These are phyloP conservation scores for Melanostigma gelatinosum DNA, from an alignment of 2,113 vertebrate species.

Conservation along the genomic window DNA sequence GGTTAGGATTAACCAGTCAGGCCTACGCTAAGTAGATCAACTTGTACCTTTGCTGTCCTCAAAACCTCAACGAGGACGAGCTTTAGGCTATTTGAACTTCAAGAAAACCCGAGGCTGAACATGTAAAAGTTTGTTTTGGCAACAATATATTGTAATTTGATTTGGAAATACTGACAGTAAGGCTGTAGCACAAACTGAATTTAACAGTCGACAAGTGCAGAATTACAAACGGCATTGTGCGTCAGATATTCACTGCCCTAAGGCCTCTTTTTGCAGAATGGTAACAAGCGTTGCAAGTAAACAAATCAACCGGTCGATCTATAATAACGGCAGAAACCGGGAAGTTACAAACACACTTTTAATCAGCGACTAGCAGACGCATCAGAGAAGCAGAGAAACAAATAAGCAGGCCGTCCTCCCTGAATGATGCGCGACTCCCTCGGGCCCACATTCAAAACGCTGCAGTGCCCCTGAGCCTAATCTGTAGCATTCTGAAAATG, in stretches of 20 bases:
- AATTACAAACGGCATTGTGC: background rate
- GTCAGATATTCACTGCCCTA: background rate
- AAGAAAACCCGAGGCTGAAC: background rate
- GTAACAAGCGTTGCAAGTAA: background rate
- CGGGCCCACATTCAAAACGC: conserved; percentile 34
- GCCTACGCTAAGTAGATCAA: conserved; percentile 66
- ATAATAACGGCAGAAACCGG: background rate
- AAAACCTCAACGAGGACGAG: conserved; percentile 44
- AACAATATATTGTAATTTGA: background rate
- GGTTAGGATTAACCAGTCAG: conserved; percentile 66
- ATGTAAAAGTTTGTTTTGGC: background rate
- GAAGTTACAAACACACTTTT: background rate
- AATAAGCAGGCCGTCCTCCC: background rate
- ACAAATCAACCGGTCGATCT: background rate
- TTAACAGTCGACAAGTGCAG: background rate
- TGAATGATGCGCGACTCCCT: conserved; percentile 10
- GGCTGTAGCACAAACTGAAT: background rate
- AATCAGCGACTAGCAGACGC: background rate
- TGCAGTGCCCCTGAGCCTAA: conserved; percentile 6
- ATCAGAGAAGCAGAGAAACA: conserved; percentile 19
- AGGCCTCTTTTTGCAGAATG: background rate
- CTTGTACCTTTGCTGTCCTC: conserved; percentile 58
- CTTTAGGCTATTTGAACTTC: conserved; percentile 11
- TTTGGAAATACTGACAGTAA: background rate
- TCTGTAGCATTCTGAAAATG: conserved; percentile 8